A percentile compares a stretch with the other conserved stretches of the same genome.
These are phyloP conservation scores for Notiomystis cincta DNA, from an alignment of 2,113 vertebrate species.

Conservation along the genomic window DNA sequence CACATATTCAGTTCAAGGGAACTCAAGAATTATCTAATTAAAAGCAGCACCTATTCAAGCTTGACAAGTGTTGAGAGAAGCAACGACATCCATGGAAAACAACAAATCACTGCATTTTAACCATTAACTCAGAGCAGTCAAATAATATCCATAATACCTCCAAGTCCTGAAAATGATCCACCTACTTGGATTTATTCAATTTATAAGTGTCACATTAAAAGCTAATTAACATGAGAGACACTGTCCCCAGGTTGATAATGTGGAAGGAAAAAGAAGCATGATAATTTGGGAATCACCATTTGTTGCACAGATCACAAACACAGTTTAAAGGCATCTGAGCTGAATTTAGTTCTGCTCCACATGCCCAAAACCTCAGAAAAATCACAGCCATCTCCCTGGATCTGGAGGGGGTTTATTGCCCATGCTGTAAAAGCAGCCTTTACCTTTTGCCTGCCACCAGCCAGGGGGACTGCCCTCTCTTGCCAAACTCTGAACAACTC, in stretches of 20 bases:
- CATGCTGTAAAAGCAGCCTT: not conserved
- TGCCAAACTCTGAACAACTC: not conserved
- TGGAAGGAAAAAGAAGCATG: accelerated
- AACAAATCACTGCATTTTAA: not conserved
- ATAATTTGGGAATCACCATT: not conserved
- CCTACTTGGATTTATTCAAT: not conserved
- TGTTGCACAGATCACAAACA: not conserved
- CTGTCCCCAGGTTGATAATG: not conserved
- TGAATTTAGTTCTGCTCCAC: not conserved
- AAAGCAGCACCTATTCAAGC: not conserved
- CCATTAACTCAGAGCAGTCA: not conserved
- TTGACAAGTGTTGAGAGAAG: not conserved
- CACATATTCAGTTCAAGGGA: not conserved
- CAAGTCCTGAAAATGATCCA: not conserved
- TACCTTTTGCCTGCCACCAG: not conserved
- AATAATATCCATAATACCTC: not conserved
- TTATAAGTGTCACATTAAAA: not conserved
- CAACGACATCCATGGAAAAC: not conserved
- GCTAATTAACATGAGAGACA: not conserved
- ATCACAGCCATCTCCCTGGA: not conserved
- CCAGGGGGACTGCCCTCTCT: not conserved
- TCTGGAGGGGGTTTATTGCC: not conserved
- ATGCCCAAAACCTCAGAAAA: not conserved
- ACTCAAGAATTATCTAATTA: not conserved
- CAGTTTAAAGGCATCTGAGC: not conserved